phyloP scores from a whole-genome alignment of 2,113 vertebrate species.

The Toxostoma redivivum region DNA sequence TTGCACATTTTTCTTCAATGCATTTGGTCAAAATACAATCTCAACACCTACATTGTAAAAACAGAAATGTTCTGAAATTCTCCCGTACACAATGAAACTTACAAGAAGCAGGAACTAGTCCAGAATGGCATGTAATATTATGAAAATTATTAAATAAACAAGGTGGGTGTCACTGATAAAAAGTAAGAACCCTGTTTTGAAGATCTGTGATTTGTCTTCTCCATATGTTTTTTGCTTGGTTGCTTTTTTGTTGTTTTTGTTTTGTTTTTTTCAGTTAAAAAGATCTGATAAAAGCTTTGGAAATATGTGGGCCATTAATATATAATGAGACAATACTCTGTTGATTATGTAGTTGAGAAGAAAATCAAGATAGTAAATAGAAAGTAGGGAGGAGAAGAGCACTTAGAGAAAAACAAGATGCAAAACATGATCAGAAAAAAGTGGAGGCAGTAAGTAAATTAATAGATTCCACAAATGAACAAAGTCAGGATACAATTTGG shows the following conservation, averaged over 20 bases:
- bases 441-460: neutral
- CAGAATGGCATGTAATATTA: neutral
- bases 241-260: neutral
- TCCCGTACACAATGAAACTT: neutral
- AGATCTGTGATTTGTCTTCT: neutral
- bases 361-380: neutral
- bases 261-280: neutral
- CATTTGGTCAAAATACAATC: neutral
- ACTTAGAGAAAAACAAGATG: neutral
- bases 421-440: neutral
- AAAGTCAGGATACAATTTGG: neutral
- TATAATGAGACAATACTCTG: conserved; percentile 16
- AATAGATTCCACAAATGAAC: neutral
- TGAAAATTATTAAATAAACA: neutral
- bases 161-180: neutral
- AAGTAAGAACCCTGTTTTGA: neutral
- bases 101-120: neutral
- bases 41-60: neutral
- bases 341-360: neutral
- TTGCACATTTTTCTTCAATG: neutral
- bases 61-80: neutral
- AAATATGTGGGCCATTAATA: neutral
- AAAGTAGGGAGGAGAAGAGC: neutral
- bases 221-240: neutral
- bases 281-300: conserved; percentile 6